These are phyloP conservation scores for Cyanistes caeruleus DNA, from an alignment of 2,113 vertebrate species.

Conservation along the genomic window DNA sequence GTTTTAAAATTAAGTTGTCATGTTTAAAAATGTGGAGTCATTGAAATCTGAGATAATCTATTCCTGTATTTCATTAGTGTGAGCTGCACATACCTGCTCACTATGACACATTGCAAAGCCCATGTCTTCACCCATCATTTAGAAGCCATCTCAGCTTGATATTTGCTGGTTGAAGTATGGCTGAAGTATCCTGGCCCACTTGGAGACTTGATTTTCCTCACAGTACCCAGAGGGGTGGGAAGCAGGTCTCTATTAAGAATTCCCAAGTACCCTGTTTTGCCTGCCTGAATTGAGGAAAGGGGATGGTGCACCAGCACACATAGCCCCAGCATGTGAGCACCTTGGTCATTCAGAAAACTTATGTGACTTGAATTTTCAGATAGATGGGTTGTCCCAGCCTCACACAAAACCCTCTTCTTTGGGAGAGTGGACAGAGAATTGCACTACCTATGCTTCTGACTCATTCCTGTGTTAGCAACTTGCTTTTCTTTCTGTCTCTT, in stretches of 20 bases:
- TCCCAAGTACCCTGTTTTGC: not conserved
- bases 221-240: accelerated
- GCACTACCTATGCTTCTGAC: not conserved
- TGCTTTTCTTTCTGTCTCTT: not conserved
- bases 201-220: not conserved
- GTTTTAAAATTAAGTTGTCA: conserved; percentile 26
- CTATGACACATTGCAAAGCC: not conserved
- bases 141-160: not conserved
- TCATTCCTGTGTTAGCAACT: not conserved
- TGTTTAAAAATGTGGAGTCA: not conserved
- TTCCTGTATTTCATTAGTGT: conserved; percentile 3
- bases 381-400: not conserved
- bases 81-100: not conserved
- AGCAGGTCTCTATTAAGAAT: not conserved
- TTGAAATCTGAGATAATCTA: conserved; percentile 1
- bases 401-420: not conserved
- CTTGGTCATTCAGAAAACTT: not conserved
- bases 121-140: not conserved
- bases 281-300: not conserved
- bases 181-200: not conserved
- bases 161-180: not conserved
- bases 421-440: not conserved
- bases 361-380: not conserved
- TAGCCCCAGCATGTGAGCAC: not conserved
- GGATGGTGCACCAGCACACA: not conserved